These are phyloP conservation scores for Rotaria magnacalcarata DNA, from an alignment of 2,888 invertebrate species.

Conservation along the genomic window DNA sequence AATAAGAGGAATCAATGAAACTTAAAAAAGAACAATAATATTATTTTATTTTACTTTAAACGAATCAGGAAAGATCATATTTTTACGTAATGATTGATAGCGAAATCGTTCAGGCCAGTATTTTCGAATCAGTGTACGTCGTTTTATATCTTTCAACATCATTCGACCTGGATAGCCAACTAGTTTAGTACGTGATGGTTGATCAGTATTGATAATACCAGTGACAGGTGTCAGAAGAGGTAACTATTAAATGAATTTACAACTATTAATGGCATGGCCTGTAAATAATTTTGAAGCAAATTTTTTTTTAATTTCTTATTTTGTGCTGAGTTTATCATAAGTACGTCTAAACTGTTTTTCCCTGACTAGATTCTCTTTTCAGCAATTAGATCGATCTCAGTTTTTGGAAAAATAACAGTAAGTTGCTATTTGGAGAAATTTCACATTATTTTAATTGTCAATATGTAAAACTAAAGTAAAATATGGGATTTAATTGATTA, in stretches of 20 bases:
- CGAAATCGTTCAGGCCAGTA: conserved; percentile 73
- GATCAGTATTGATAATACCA: background rate
- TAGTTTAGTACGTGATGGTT: background rate
- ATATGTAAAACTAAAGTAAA: too few species aligned
- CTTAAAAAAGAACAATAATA: conserved; percentile 3
- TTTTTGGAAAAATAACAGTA: too few species aligned
- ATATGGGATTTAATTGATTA: too few species aligned
- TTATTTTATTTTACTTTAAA: conserved; percentile 60
- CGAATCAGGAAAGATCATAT: conserved; percentile 77
- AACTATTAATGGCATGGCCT: background rate
- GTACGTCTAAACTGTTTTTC: too few species aligned
- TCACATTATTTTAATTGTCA: too few species aligned
- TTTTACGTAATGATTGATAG: conserved; percentile 76
- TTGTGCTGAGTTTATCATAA: too few species aligned
- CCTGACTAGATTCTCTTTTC: too few species aligned
- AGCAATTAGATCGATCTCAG: too few species aligned
- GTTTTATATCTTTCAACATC: conserved; percentile 80
- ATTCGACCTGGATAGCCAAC: conserved; percentile 24
- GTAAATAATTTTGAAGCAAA: too few species aligned
- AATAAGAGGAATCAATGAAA: background rate
- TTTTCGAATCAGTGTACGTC: conserved; percentile 71
- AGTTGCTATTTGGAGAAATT: too few species aligned
- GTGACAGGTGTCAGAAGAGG: background rate
- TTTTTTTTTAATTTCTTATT: too few species aligned
- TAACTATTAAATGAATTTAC: background rate